Conservation (phyloP, 2,888 invertebrate genomes). For the Pollenia amentaria region DNA sequence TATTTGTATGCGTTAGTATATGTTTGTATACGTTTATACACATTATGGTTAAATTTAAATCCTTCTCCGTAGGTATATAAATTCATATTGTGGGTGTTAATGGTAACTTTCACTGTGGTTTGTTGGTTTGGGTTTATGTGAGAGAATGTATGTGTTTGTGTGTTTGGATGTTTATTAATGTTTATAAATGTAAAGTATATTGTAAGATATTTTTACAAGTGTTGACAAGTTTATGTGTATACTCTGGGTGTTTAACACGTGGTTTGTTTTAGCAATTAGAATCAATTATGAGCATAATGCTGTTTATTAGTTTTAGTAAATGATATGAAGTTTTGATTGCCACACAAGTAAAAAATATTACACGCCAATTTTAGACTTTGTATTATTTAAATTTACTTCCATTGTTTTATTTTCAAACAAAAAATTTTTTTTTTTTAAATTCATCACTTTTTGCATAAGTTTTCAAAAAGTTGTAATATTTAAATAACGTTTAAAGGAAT, state of each 20-base stretch:
- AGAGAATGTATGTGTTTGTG: background rate
- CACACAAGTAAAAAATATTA: too few species aligned
- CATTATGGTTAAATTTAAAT: conserved; percentile 7
- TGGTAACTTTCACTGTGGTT: conserved; percentile 30
- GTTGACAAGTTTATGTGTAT: conserved; percentile 29
- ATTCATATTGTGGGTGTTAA: conserved; percentile 13
- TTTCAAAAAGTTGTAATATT: too few species aligned
- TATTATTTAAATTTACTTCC: too few species aligned
- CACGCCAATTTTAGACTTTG: too few species aligned
- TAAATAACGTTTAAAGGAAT: too few species aligned
- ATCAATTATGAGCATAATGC: conserved; percentile 17
- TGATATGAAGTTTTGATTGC: background rate
- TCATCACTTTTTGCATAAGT: too few species aligned
- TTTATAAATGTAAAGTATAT: conserved; percentile 21
- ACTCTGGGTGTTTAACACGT: conserved; percentile 47
- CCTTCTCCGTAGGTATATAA: conserved; percentile 17
- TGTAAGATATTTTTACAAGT: conserved; percentile 42
- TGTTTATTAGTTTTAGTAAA: background rate
- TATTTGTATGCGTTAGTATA: background rate
- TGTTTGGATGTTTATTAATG: background rate
- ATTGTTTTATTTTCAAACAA: too few species aligned
- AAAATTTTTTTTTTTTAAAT: too few species aligned
- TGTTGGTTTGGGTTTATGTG: background rate
- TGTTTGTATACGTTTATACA: background rate
- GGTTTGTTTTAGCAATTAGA: conserved; percentile 54